Evolutionary conservation across 2,797 vertebrate genomes (phyloP).

Genomic region (Neopelma chrysocephalum): DNA sequence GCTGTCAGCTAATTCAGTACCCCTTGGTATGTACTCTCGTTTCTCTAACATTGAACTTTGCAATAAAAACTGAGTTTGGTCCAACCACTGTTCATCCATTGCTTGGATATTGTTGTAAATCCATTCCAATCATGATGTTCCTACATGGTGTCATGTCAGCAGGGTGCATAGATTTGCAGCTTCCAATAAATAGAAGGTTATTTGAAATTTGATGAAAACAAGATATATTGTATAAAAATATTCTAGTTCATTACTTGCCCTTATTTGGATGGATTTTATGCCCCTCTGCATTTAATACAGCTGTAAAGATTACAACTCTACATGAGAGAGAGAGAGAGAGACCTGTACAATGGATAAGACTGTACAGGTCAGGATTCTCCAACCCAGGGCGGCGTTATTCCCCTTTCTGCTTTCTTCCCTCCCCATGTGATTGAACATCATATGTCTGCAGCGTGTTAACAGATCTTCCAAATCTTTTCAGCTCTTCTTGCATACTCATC

Average conservation of each 20-base stretch:
- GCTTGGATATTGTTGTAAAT: neutral
- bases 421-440: neutral
- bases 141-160: neutral
- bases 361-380: neutral
- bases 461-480: neutral
- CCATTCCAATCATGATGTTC: neutral
- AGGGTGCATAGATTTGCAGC: neutral
- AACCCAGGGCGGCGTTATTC: neutral
- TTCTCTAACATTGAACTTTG: neutral
- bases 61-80: neutral
- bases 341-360: neutral
- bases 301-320: neutral
- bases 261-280: conserved; percentile 1
- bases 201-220: neutral
- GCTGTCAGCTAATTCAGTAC: neutral
- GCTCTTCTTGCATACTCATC: neutral
- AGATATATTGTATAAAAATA: neutral
- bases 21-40: neutral
- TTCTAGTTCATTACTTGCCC: neutral
- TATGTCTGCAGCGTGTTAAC: neutral
- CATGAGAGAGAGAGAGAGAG: neutral
- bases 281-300: neutral
- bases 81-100: neutral
- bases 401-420: neutral
- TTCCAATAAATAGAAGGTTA: neutral